Evolutionary conservation across 2,797 vertebrate genomes (phyloP).

Genomic region (Calcarius lapponicus): DNA sequence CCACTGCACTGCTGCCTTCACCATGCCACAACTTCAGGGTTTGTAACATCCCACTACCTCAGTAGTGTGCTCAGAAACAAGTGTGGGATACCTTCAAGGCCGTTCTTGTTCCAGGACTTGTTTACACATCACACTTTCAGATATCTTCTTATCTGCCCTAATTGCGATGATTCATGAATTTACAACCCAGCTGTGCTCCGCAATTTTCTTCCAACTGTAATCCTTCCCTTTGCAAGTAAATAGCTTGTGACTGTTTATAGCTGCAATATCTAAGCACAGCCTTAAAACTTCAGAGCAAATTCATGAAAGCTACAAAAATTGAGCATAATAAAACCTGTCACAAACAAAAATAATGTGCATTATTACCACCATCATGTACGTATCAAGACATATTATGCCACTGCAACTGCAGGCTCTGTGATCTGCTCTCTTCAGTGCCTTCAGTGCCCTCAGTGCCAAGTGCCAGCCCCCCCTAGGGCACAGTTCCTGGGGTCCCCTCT

Average conservation of each 20-base stretch:
- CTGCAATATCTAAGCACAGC: not conserved
- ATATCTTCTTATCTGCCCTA: slow-evolving; percentile 18
- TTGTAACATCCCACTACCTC: not conserved
- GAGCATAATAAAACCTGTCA: not conserved
- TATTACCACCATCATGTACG: not conserved
- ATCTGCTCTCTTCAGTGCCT: not conserved
- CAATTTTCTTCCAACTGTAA: slow-evolving; percentile 4
- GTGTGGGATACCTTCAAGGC: not conserved
- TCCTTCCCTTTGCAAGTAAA: not conserved
- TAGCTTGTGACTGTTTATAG: not conserved
- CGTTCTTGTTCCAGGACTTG: not conserved
- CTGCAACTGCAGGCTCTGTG: not conserved
- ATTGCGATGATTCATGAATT: slow-evolving; percentile 25
- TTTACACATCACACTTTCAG: not conserved
- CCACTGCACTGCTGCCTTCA: not conserved
- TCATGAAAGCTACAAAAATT: not conserved
- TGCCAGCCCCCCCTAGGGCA: not conserved
- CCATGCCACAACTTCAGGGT: rapidly evolving
- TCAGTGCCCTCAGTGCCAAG: not conserved
- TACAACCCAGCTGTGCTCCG: not conserved
- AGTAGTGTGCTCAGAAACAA: not conserved
- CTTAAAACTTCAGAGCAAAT: not conserved
- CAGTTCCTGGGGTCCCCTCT: not conserved
- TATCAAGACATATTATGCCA: not conserved
- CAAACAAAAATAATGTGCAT: not conserved